Base-by-base conservation (phyloP, 1,140 invertebrate species). In the Pogonus chalceus region DNA sequence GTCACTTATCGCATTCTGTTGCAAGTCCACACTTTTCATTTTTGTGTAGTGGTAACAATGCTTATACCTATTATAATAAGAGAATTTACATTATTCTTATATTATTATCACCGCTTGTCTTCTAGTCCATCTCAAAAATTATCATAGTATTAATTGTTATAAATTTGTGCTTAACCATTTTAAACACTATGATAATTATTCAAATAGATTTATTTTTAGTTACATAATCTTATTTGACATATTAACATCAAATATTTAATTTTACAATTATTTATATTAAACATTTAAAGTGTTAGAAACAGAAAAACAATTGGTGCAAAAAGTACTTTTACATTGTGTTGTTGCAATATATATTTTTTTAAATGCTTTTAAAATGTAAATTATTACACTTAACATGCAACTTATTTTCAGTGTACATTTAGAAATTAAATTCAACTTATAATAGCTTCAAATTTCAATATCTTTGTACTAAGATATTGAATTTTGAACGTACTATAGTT, bases 21-120 rank as follows among this genome's bases (percentile, higher is more conserved):
- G 37, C 37, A 43, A 16, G 37, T 43, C 18, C 37, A 43, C 37
- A 43, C 37, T 43, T 43, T 43, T 43, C 37, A 43, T 12, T 43
- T 43, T 43, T 16, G 37, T 43, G 37, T 43, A 43, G 37, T 43
- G 37, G 37, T 43, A 43, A 43, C 37, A 43, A 10, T 43, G 37
- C 37, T 43, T 43, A 43, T 10, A 43, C 18, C 37, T 43, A 43
- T 43, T 43, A 31, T 31, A 31, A 31, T 31, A 31, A 4, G 14
- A 14, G 14, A 31, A 31, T 7, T 14, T 31, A 31, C 26, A 14
- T 31, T 31, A 9, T 43, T 4, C 18, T 43, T 10, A 43, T 10
- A 43, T 43, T 43, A 43, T 43, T 43, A 43, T 43, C 37, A 43
- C 37, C 37, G 7, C 37, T 12, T 18, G 18, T 43, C 18, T n/a